A percentile compares a stretch with the other conserved stretches of the same genome.
phyloP scores from a whole-genome alignment of 1,140 invertebrate species.

The Cataglyphis hispanica region DNA sequence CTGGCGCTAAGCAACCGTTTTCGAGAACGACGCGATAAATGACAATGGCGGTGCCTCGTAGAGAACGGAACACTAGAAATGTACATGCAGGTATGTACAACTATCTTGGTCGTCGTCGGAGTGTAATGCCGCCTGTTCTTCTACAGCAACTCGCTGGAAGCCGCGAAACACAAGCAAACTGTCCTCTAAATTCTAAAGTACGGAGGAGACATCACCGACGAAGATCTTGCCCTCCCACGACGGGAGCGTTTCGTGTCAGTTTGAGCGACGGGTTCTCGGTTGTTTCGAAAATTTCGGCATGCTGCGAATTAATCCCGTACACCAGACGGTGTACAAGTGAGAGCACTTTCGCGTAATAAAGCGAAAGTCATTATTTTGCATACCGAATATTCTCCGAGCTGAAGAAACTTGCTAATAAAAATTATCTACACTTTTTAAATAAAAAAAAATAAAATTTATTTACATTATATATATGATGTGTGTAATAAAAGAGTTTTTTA shows the following conservation, averaged over 20 bases:
- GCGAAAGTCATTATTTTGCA: constrained; percentile 42
- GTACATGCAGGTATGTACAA: constrained; percentile 46
- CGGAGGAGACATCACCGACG: constrained; percentile 45
- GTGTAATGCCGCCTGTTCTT: constrained; percentile 54
- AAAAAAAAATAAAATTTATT: background rate
- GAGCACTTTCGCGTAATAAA: constrained; percentile 45
- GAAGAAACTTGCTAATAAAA: background rate
- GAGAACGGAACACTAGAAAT: constrained; percentile 38
- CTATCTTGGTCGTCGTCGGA: constrained; percentile 44
- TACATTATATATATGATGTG: background rate
- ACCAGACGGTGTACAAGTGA: constrained; percentile 44
- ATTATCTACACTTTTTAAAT: background rate
- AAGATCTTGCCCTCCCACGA: constrained; percentile 34
- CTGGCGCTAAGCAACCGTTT: constrained; percentile 28
- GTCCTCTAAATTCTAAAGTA: constrained; percentile 53
- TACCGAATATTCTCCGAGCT: constrained; percentile 8
- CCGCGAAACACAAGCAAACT: constrained; percentile 64
- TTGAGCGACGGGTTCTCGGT: constrained; percentile 49
- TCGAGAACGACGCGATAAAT: constrained; percentile 55
- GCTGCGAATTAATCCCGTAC: constrained; percentile 51
- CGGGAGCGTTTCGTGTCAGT: constrained; percentile 37
- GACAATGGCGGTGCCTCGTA: constrained; percentile 41
- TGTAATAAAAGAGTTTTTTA: background rate
- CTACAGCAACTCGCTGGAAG: constrained; percentile 41
- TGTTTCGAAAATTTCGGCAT: constrained; percentile 58